Percentiles rank a stretch among this genome's conserved stretches.
Conservation (phyloP, 2,888 invertebrate genomes). For the Hesperia comma region DNA sequence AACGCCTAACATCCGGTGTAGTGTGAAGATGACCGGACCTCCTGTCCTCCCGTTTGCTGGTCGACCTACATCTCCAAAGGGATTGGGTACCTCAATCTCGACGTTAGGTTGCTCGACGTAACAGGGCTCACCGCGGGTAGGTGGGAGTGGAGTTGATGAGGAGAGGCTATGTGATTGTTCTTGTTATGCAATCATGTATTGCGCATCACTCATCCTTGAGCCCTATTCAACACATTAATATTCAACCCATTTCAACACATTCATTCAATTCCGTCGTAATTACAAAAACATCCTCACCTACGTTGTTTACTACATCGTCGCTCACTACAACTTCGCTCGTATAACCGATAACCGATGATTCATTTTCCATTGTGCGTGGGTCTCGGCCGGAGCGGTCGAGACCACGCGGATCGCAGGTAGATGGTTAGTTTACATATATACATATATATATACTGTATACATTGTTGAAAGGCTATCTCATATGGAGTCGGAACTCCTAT, state of each 20-base stretch:
- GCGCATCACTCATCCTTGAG: slow-evolving; percentile 21
- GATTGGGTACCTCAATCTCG: slow-evolving; percentile 5
- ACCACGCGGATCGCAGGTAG: background rate
- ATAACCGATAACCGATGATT: background rate
- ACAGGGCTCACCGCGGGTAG: slow-evolving; percentile 25
- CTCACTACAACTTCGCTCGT: background rate
- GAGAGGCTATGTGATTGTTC: slow-evolving; percentile 23
- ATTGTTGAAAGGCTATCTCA: background rate
- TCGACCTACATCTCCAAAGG: slow-evolving; percentile 16
- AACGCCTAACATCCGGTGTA: slow-evolving; percentile 21
- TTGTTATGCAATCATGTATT: slow-evolving; percentile 15
- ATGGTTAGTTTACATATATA: background rate
- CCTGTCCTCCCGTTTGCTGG: slow-evolving; percentile 16
- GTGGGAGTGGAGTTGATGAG: slow-evolving; percentile 24
- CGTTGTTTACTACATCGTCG: background rate
- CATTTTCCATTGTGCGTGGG: background rate
- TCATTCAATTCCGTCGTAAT: too few species aligned
- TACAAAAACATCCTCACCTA: background rate
- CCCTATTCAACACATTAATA: too few species aligned
- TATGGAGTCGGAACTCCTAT: background rate
- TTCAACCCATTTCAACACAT: background rate
- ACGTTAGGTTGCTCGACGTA: slow-evolving; percentile 22
- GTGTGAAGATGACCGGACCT: slow-evolving; percentile 11
- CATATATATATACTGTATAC: background rate
- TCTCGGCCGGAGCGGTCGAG: slow-evolving; percentile 1